phyloP scores from a whole-genome alignment of 2,113 vertebrate species.

The Panthera tigris region DNA sequence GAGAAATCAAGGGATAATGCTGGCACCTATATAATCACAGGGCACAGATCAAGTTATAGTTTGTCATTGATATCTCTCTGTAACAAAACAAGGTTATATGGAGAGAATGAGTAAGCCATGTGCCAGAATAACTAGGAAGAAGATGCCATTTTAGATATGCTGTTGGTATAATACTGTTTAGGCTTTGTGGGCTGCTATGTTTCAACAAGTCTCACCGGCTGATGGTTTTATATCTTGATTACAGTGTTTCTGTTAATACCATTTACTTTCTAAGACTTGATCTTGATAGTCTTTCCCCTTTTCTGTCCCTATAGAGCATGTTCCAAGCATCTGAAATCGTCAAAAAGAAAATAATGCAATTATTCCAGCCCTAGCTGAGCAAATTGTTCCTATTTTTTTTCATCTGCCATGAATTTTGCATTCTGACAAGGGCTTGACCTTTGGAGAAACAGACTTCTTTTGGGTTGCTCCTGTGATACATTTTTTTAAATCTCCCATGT shows the following conservation, averaged over 20 bases:
- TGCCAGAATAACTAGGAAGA: neutral
- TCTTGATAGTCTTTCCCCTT: neutral
- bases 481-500: neutral
- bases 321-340: neutral
- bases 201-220: neutral
- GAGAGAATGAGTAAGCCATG: neutral
- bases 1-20: neutral
- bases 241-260: neutral
- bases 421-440: constrained; percentile 50
- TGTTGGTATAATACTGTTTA: fast-evolving
- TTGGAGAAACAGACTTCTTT: constrained; percentile 48
- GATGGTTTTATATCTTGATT: neutral
- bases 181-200: neutral
- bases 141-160: neutral
- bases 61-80: fast-evolving
- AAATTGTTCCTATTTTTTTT: neutral
- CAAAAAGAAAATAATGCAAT: neutral
- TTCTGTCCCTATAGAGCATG: constrained; percentile 17
- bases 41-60: neutral
- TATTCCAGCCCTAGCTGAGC: neutral
- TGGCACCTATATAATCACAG: fast-evolving
- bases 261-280: neutral
- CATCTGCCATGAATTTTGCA: constrained; percentile 55
- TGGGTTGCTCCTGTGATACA: constrained; percentile 62
- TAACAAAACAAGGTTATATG: neutral